A percentile compares a stretch with the other conserved stretches of the same genome.
Evolutionary conservation across 2,113 vertebrate genomes (phyloP).

Genomic region (Athene noctua): DNA sequence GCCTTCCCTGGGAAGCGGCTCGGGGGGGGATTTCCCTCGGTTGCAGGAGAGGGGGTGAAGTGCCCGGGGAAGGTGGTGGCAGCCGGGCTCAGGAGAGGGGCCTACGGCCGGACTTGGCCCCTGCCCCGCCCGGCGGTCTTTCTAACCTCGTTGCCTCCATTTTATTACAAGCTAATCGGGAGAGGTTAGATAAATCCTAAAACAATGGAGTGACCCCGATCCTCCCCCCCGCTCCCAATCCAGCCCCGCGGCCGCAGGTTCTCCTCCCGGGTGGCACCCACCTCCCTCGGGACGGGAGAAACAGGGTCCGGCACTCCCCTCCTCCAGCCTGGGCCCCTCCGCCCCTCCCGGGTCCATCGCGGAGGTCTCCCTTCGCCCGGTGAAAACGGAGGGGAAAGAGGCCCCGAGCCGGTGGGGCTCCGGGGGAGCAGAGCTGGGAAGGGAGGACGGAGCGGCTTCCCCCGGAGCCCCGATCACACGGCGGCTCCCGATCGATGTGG

Average conservation of each 20-base stretch:
- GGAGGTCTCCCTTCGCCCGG: background rate
- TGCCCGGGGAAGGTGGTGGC: background rate
- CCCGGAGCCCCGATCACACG: background rate
- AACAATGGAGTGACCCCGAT: rapidly evolving
- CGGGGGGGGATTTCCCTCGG: background rate
- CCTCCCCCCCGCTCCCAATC: no score
- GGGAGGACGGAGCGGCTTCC: background rate
- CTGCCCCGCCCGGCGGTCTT: background rate
- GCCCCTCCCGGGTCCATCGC: rapidly evolving
- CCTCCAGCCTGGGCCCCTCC: background rate
- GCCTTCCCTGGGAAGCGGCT: background rate
- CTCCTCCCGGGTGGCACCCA: background rate
- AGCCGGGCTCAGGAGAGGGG: background rate
- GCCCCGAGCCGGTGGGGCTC: background rate
- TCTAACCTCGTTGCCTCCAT: background rate
- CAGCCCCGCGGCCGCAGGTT: background rate
- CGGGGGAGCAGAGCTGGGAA: background rate
- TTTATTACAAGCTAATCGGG: background rate
- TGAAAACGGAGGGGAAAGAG: background rate
- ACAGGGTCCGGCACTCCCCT: background rate
- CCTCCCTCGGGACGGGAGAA: background rate
- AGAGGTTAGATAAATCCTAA: background rate
- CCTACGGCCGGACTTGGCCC: background rate
- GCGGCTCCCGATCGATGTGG: slow-evolving; percentile 52
- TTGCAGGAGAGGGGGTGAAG: background rate